Evolutionary conservation across 2,113 vertebrate species (phyloP).

Genomic region (Clupea harengus): DNA sequence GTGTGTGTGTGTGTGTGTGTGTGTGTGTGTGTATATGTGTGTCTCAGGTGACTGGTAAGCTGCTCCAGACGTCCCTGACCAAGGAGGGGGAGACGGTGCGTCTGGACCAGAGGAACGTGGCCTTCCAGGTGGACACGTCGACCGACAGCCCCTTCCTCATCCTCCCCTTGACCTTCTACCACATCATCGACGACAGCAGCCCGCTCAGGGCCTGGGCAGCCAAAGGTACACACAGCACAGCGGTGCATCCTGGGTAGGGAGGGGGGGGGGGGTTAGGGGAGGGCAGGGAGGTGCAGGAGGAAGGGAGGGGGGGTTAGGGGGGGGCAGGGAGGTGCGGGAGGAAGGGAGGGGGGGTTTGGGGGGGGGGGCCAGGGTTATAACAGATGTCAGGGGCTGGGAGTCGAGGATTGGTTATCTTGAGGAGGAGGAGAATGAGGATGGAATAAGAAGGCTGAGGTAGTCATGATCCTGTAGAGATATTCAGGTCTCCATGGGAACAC

Average conservation of each 20-base stretch:
- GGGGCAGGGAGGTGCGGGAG: no score
- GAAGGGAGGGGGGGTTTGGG: no score
- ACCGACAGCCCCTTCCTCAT: slow-evolving; percentile 97
- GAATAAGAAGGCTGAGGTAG: no score
- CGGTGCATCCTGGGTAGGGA: not conserved
- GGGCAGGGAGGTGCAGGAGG: no score
- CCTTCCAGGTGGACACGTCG: slow-evolving; percentile 92
- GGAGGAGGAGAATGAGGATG: no score
- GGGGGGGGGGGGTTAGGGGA: not conserved
- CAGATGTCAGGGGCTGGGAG: no score
- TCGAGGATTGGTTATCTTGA: no score
- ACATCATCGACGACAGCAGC: slow-evolving; percentile 86
- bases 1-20: not conserved
- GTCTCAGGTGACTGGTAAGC: slow-evolving; percentile 84
- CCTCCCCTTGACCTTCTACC: slow-evolving; percentile 94
- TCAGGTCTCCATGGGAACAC: no score
- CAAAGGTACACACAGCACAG: slow-evolving; percentile 60
- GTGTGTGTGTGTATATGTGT: not conserved
- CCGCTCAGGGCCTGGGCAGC: slow-evolving; percentile 80
- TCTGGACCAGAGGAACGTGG: slow-evolving; percentile 91
- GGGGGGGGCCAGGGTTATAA: no score
- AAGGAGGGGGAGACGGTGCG: slow-evolving; percentile 89
- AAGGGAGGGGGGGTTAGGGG: no score
- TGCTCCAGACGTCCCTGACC: slow-evolving; percentile 89
- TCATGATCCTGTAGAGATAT: no score